Evolutionary conservation across 2,797 vertebrate genomes (phyloP), one percentile per base, ranked within the genome.

Genomic region (Danio tinwini): DNA sequence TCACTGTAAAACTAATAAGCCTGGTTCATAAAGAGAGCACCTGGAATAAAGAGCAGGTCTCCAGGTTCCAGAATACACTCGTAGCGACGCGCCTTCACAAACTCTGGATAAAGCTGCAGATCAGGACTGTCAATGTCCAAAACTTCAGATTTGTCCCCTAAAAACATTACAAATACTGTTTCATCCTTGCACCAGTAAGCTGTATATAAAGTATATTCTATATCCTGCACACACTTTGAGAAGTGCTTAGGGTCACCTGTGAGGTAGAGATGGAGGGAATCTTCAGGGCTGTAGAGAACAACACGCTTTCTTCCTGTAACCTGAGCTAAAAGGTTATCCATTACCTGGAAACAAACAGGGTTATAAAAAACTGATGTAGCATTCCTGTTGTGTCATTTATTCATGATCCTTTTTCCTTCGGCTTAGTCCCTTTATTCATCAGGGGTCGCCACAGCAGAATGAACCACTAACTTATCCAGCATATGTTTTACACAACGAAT

Each of bases 261-360:
- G 85, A 99, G 91, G 91, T 99, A 98, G 6, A 98, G 94, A 90
- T 96, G 94, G 0, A 95, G 87, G 44, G 96, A 95, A 91, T 99
- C 97, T 87, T 85, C 95, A 83, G 97, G 97, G 88, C 94, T 97
- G 86, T 93, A 98, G 5, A 99, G 87, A 63, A 94, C 89, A 73
- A 98, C 94, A 84, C 94, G 89, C 87, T 99, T 98, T 84, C 52
- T 95, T 39, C 98, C 97, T 0, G 91, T 96, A 86, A 99, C 95
- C 92, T 99, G 98, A 90, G 97, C 96, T 90, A 99, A 92, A 87
- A 99, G 91, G 87, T 99, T 99, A 90, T 99, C 97, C 96, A 99
- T 99, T 87, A 99, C 96, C 98, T 98, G 85, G 87, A 81, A 81
- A 29, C 76, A 62, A 16, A 29, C 29, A 29, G 29, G 29, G 29